Conservation (phyloP, 2,797 vertebrate genomes). For the Sebastes vulpes region DNA sequence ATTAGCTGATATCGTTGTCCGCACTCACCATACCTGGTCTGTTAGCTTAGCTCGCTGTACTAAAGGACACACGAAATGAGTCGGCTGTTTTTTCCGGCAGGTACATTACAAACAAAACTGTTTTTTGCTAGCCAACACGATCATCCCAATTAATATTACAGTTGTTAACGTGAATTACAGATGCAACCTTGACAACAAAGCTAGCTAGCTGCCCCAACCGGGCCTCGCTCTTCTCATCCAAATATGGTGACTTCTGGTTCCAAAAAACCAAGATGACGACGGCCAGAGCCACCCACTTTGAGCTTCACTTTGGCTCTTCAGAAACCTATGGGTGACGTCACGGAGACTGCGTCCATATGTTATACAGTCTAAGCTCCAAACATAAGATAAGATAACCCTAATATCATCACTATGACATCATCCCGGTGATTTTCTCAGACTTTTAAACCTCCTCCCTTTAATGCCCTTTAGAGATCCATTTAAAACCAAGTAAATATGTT, state of each 20-base stretch:
- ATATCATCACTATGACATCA: not conserved
- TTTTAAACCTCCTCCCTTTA: not conserved
- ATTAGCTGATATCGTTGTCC: rapidly evolving
- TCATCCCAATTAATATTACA: not conserved
- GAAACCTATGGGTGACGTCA: too few relatives aligned
- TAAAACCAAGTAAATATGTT: not conserved
- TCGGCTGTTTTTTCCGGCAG: not conserved
- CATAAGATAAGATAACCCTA: not conserved
- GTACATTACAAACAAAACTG: too few relatives aligned
- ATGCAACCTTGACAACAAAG: not conserved
- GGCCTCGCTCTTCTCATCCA: too few relatives aligned
- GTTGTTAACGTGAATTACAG: not conserved
- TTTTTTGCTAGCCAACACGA: not conserved
- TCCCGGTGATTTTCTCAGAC: not conserved
- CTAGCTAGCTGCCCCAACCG: not conserved
- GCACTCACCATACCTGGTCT: not conserved
- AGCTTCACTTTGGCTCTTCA: too few relatives aligned
- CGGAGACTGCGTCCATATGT: too few relatives aligned
- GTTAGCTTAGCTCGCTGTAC: not conserved
- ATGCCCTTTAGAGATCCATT: not conserved
- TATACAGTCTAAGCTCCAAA: too few relatives aligned
- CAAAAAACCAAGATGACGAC: too few relatives aligned
- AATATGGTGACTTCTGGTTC: too few relatives aligned
- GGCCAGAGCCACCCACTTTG: too few relatives aligned
- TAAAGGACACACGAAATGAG: rapidly evolving